Base-by-base conservation (phyloP, 1,140 invertebrate species). In the Trichonephila inaurata region DNA sequence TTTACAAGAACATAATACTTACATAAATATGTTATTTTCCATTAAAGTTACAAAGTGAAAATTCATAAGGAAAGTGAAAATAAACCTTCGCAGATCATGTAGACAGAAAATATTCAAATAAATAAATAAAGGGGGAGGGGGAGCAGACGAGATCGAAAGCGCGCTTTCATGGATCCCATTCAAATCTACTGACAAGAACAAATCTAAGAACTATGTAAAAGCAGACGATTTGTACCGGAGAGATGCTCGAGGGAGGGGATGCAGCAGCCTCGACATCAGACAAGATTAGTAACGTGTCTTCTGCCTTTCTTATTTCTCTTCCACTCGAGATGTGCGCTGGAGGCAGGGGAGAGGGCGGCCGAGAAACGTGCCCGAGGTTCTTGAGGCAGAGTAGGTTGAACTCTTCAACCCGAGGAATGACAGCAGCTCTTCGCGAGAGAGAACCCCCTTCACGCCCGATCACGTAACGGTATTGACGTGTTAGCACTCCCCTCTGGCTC, bases 391-490 rank as follows among this genome's bases (percentile, higher is more conserved):
- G 69, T 6, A 19, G 69, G 69, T 40, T 33, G 69, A 77, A 77
- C 69, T 33, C 69, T 77, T 77, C 18, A 77, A 77, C 72, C 72
- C 72, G 24, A 33, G 28, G 72, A 77, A 77, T 77, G 82, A 85
- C 72, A 40, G 62, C 24, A n/a, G 82, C 44, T 51, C 77, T 85
- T 44, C 82, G 82, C 58, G 82, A 60, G 82, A n/a, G 82, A n/a
- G 19, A 58, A 58, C 44, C 19, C 82, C 21, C 44, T 85, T 85
- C 14, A 69, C 24, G n/a, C 66, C 66, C 66, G 66, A 69, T 69
- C 66, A 69, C 66, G 66, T 69, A 69, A 69, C 66, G 66, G 66
- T 69, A 69, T 69, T 69, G 66, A 69, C 66, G 24, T 69, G 66
- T 69, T 69, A 69, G 66, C 66, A 69, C 66, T 24, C 10, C 10